These are phyloP conservation scores for Athalia circularis DNA, from an alignment of 2,888 invertebrate species.

Conservation along the genomic window DNA sequence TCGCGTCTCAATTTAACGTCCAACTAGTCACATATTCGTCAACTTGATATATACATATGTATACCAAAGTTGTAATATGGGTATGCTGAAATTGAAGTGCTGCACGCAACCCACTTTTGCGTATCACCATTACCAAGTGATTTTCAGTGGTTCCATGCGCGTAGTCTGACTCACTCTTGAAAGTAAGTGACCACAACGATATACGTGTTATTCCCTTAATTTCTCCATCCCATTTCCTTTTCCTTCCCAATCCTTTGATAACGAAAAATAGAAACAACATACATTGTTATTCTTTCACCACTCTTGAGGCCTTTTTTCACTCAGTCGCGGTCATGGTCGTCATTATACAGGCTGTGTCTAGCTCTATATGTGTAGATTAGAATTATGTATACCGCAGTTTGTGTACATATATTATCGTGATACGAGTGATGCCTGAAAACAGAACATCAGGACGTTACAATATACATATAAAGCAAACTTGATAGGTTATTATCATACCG, in stretches of 20 bases:
- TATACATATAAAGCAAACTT: too few species aligned
- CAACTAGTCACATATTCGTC: neutral
- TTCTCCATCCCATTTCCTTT: neutral
- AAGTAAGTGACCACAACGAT: conserved; percentile 30
- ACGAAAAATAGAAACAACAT: too few species aligned
- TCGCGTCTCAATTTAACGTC: neutral
- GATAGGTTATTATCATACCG: too few species aligned
- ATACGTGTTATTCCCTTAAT: neutral
- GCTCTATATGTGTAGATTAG: too few species aligned
- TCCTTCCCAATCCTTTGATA: neutral
- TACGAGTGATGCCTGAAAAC: too few species aligned
- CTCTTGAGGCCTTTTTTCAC: too few species aligned
- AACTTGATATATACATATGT: conserved; percentile 17
- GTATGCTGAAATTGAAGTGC: neutral
- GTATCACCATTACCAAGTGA: neutral
- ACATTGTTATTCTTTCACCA: too few species aligned
- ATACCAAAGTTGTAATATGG: neutral
- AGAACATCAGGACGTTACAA: too few species aligned
- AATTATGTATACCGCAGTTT: too few species aligned
- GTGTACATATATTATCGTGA: too few species aligned
- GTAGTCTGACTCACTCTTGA: conserved; percentile 11
- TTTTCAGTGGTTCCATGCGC: neutral
- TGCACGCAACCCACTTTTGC: neutral
- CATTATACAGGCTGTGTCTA: too few species aligned
- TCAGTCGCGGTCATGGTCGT: too few species aligned